Evolutionary conservation across 2,113 vertebrate genomes (phyloP), one percentile per base, ranked within the genome.

Genomic region (Colossoma macropomum): DNA sequence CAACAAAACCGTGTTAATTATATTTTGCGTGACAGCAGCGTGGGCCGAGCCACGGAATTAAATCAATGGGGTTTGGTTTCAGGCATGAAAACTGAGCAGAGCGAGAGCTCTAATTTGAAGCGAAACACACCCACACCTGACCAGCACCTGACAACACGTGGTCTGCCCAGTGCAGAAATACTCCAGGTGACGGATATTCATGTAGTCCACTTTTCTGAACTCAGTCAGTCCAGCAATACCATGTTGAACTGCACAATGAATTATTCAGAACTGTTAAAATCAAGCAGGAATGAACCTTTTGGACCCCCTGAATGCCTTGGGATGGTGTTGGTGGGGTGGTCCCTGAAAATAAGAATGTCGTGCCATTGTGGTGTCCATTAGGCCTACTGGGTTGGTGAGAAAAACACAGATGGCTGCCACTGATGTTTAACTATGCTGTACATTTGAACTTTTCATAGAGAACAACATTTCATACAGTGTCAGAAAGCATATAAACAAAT

Each of bases 1-100:
- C 75, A 80, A 86, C 82, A 80, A 83, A 80, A 83, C 84, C 82
- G 74, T 78, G 80, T 87, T 84, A 86, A 88, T 88, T 88, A 87
- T 77, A 72, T 83, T 80, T 73, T 50, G 77, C 84, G 34, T 85
- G 81, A 86, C 85, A 87, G 75, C 75, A 75, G 81, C 69, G 79
- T 80, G 73, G 85, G 87, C 74, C 74, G 75, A 66, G 75, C 21
- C 60, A 62, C 74, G 32, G 63, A 82, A 81, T 80, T 68, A 75
- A 85, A 84, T 82, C 41, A 59, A 84, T 79, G 84, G 82, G 75
- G 28, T 80, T 81, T 73, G 62, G 66, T 32, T n/a, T 70, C 56
- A 66, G 38, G 28, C 32, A 62, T 5, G 70, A 66, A 79, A 86
- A 72, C 70, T 34, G 28, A 78, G 45, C 71, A 54, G 66, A 68